Percentiles rank a stretch among this genome's conserved stretches.
These are phyloP conservation scores for Rhabdornis inornatus DNA, from an alignment of 2,113 vertebrate species.

Conservation along the genomic window DNA sequence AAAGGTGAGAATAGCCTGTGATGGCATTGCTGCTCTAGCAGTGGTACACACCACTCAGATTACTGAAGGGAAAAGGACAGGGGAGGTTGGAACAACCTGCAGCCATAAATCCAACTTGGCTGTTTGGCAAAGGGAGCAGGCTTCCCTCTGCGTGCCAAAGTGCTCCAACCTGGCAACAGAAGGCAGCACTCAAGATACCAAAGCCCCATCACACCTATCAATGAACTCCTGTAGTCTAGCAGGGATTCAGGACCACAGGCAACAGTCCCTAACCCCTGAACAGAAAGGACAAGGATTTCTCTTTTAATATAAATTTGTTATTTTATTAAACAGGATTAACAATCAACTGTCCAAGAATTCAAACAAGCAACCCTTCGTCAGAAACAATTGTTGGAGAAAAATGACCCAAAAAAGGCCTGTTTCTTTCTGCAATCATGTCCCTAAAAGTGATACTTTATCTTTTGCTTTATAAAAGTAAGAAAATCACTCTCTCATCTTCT, in stretches of 20 bases:
- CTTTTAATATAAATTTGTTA: slow-evolving; percentile 42
- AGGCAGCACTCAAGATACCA: not conserved
- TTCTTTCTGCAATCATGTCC: not conserved
- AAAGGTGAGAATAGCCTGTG: not conserved
- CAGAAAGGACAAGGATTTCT: not conserved
- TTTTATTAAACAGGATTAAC: slow-evolving; percentile 54
- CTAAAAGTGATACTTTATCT: not conserved
- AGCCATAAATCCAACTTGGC: not conserved
- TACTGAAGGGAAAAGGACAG: not conserved
- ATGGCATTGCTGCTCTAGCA: not conserved
- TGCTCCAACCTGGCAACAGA: not conserved
- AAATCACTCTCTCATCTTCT: slow-evolving; percentile 1
- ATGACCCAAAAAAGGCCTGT: not conserved
- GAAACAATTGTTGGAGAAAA: not conserved
- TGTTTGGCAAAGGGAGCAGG: not conserved
- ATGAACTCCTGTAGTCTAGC: not conserved
- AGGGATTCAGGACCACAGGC: not conserved
- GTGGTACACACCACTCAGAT: not conserved
- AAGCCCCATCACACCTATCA: not conserved
- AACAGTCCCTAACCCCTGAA: not conserved
- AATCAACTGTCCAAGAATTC: slow-evolving; percentile 12
- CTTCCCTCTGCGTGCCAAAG: not conserved
- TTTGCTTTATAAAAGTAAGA: slow-evolving; percentile 52
- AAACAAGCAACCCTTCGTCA: slow-evolving; percentile 38
- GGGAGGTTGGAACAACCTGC: not conserved